A percentile compares a stretch with the other conserved stretches of the same genome.
Conservation (phyloP, 2,888 invertebrate species). For the Pardosa pseudoannulata region DNA sequence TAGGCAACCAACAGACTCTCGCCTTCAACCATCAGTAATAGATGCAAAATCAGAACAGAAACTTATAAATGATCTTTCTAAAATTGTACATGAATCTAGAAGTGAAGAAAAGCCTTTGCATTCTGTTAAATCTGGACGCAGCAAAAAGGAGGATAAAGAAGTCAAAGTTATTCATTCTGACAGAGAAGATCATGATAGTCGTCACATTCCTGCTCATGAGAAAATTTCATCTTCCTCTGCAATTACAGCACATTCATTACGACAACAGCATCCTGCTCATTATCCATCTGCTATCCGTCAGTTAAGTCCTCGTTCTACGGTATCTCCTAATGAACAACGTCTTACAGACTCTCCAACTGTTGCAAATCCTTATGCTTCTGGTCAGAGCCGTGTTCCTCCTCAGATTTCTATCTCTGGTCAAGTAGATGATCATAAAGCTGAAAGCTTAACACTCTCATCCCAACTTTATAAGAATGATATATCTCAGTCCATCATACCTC, state of each 20-base stretch:
- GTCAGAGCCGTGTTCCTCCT: slow-evolving; percentile 45
- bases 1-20: slow-evolving; percentile 65
- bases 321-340: slow-evolving; percentile 73
- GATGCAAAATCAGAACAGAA: slow-evolving; percentile 72
- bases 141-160: slow-evolving; percentile 53
- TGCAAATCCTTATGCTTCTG: slow-evolving; percentile 76
- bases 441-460: slow-evolving; percentile 21
- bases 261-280: slow-evolving; percentile 69
- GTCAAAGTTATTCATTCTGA: slow-evolving; percentile 43
- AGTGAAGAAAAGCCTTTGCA: slow-evolving; percentile 35
- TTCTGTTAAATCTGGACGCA: slow-evolving; percentile 40
- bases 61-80: slow-evolving; percentile 36
- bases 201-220: slow-evolving; percentile 37
- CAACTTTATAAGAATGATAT: slow-evolving; percentile 44
- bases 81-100: slow-evolving; percentile 47
- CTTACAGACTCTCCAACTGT: slow-evolving; percentile 76
- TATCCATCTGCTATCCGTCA: slow-evolving; percentile 73
- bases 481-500: slow-evolving; percentile 53
- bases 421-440: slow-evolving; percentile 57
- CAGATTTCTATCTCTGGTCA: slow-evolving; percentile 42
- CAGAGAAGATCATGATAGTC: slow-evolving; percentile 44
- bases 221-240: slow-evolving; percentile 59
- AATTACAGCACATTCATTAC: slow-evolving; percentile 41
- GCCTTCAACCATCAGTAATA: slow-evolving; percentile 33
- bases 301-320: slow-evolving; percentile 71